Evolutionary conservation across 1,140 invertebrate species (phyloP).

Genomic region (Aphis craccivora): DNA sequence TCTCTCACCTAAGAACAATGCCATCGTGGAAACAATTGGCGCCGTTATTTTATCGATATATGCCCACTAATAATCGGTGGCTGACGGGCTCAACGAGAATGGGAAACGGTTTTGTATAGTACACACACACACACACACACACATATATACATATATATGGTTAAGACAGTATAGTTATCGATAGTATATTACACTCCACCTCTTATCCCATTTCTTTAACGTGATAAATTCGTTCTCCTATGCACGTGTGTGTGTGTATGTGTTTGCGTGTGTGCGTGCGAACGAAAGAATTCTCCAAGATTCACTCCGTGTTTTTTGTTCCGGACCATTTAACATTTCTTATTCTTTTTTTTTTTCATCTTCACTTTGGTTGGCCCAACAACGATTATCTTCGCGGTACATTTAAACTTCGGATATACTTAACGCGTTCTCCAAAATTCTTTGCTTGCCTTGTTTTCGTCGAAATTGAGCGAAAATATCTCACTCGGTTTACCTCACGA

Average conservation of each 20-base stretch:
- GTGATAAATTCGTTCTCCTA: slow-evolving; percentile 51
- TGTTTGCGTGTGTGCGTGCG: background rate
- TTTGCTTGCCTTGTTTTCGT: background rate
- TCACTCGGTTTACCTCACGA: slow-evolving; percentile 8
- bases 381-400: slow-evolving; percentile 53
- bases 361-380: slow-evolving; percentile 15
- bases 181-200: background rate
- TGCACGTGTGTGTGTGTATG: no score
- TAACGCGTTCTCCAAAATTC: slow-evolving; percentile 38
- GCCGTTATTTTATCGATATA: slow-evolving; percentile 47
- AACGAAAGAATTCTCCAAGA: slow-evolving; percentile 47
- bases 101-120: background rate
- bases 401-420: slow-evolving; percentile 47
- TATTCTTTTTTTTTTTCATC: background rate
- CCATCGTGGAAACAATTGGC: background rate
- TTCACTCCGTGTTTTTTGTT: slow-evolving; percentile 55
- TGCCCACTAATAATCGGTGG: slow-evolving; percentile 35
- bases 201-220: background rate
- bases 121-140: no score
- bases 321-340: slow-evolving; percentile 56
- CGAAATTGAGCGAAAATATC: background rate
- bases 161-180: background rate
- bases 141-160: background rate
- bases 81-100: background rate
- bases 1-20: slow-evolving; percentile 42